phyloP scores from a whole-genome alignment of 2,797 vertebrate genomes.

The Chrysocyon brachyurus region DNA sequence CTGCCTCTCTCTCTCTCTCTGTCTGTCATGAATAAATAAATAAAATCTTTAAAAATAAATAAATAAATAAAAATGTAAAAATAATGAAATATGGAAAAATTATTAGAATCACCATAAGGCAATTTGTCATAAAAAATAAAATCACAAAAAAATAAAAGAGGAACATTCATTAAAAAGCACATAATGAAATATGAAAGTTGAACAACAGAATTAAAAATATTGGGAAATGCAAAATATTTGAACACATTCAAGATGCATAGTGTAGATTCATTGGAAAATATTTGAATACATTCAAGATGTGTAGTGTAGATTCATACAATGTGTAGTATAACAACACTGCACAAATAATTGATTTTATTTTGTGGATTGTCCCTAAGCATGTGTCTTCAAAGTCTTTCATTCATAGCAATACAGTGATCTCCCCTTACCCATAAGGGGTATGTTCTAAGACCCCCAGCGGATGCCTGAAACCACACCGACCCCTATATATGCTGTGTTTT shows the following conservation, averaged over 20 bases:
- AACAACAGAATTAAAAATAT: background rate
- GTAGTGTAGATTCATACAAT: background rate
- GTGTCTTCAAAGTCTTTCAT: background rate
- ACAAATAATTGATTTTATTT: background rate
- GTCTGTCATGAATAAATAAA: background rate
- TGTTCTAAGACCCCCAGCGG: background rate
- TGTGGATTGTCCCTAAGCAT: background rate
- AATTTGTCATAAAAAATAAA: background rate
- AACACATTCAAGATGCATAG: background rate
- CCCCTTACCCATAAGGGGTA: background rate
- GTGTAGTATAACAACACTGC: background rate
- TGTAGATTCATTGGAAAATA: background rate
- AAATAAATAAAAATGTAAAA: background rate
- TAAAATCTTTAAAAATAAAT: background rate
- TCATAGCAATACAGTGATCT: background rate
- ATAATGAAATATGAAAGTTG: background rate
- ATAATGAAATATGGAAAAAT: background rate
- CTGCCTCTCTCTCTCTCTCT: too few species aligned
- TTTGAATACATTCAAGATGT: background rate
- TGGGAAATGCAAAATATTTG: background rate
- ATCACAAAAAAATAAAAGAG: background rate
- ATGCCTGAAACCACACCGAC: background rate
- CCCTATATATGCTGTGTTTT: background rate
- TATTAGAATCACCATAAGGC: background rate
- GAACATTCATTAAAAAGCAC: background rate